These are phyloP conservation scores for Sebastes iracundus DNA, from an alignment of 2,797 vertebrate species.

Conservation along the genomic window DNA sequence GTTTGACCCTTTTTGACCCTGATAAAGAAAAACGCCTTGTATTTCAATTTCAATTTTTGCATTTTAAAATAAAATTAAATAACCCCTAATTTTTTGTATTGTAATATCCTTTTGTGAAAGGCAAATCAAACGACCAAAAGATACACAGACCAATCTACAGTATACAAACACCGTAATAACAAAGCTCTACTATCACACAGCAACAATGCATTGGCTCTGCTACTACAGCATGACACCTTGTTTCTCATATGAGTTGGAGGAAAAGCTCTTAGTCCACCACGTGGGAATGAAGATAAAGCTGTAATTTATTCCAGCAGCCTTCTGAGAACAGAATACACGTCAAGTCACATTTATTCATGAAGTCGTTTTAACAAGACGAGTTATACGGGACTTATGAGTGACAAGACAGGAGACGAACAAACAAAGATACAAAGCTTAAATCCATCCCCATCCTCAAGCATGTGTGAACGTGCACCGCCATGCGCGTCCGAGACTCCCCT, in stretches of 20 bases:
- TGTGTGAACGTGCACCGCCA: not conserved
- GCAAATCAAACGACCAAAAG: too few species aligned
- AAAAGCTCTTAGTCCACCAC: not conserved
- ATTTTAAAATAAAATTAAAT: too few species aligned
- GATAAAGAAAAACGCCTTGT: too few species aligned
- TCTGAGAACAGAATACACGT: not conserved
- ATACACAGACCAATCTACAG: too few species aligned
- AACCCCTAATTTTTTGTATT: too few species aligned
- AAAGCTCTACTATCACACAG: not conserved
- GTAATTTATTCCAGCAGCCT: not conserved
- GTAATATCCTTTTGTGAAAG: too few species aligned
- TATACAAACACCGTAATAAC: too few species aligned
- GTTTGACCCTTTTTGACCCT: too few species aligned
- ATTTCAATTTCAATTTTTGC: too few species aligned
- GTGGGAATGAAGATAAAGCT: conserved; percentile 8
- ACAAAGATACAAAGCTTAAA: conserved; percentile 3
- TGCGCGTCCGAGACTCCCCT: not conserved
- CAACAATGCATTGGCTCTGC: not conserved
- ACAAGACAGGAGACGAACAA: conserved; percentile 1
- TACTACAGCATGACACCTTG: not conserved
- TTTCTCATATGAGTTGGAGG: not conserved
- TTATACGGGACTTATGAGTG: not conserved
- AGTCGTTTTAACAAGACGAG: conserved; percentile 3
- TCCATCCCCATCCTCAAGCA: not conserved
- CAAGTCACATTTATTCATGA: conserved; percentile 16